Conservation (phyloP, 2,113 vertebrate species). For the Pangasianodon hypophthalmus region DNA sequence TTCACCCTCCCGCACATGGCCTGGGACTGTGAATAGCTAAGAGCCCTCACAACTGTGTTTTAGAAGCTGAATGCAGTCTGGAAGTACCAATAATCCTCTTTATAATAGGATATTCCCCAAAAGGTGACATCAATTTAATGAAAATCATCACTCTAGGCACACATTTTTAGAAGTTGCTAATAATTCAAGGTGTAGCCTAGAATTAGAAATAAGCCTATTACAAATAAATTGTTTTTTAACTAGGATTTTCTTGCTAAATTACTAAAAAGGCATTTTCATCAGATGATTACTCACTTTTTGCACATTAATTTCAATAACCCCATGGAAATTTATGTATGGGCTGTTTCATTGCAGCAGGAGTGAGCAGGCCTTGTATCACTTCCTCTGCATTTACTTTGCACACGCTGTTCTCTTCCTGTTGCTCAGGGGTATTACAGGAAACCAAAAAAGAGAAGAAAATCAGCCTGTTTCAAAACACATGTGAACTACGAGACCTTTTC, state of each 20-base stretch:
- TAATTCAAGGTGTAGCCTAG: background rate
- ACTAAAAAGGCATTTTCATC: background rate
- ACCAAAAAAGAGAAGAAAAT: slow-evolving; percentile 32
- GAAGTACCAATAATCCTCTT: background rate
- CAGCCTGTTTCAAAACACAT: slow-evolving; percentile 10
- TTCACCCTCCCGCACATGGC: background rate
- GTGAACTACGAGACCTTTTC: slow-evolving; percentile 21
- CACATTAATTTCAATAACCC: slow-evolving; percentile 12
- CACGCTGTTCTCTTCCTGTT: slow-evolving; percentile 39
- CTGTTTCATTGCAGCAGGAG: slow-evolving; percentile 11
- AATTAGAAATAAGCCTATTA: background rate
- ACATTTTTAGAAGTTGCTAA: background rate
- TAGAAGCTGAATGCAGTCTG: background rate
- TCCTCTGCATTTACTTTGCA: slow-evolving; percentile 17
- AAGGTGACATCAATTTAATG: background rate
- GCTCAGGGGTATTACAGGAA: slow-evolving; percentile 46
- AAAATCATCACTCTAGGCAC: background rate
- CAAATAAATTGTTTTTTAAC: background rate
- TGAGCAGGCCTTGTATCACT: slow-evolving; percentile 19
- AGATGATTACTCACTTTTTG: background rate
- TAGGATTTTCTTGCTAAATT: background rate
- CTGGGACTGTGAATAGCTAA: background rate
- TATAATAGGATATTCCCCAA: background rate
- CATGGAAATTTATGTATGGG: background rate
- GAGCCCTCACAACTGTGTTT: background rate